Conservation (phyloP, 2,888 invertebrate species). For the Ephialtes manifestator region DNA sequence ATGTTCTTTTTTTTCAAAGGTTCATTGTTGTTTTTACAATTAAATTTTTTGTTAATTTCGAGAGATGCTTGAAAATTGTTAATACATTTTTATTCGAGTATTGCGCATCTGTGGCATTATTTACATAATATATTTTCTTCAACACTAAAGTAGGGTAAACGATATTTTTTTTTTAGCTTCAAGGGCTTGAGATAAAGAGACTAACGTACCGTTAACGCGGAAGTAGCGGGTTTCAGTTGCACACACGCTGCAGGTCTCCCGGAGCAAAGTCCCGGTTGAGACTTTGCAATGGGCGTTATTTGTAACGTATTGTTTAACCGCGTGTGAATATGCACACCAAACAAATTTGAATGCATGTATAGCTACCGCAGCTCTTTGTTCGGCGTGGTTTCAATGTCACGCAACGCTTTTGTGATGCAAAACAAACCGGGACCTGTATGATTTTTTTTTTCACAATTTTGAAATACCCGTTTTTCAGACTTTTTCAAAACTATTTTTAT, state of each 20-base stretch:
- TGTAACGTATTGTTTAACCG: constrained; percentile 59
- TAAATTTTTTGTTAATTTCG: too few species aligned
- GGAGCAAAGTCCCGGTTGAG: constrained; percentile 51
- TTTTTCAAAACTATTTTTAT: too few species aligned
- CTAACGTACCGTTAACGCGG: constrained; percentile 60
- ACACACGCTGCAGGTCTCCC: constrained; percentile 10
- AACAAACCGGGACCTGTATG: background rate
- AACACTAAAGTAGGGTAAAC: background rate
- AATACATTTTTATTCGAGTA: background rate
- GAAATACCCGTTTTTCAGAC: too few species aligned
- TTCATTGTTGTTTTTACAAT: too few species aligned
- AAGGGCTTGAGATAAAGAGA: constrained; percentile 34
- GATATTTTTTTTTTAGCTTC: background rate
- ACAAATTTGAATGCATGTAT: background rate
- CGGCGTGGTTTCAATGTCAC: background rate
- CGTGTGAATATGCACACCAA: background rate
- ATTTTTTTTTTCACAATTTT: too few species aligned
- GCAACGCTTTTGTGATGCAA: background rate
- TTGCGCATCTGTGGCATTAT: background rate
- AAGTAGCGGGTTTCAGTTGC: constrained; percentile 47
- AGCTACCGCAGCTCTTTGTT: background rate
- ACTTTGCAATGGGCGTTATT: constrained; percentile 27
- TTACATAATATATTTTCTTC: background rate
- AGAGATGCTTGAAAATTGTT: too few species aligned
- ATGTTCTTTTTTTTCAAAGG: too few species aligned